Base-by-base conservation (phyloP, 2,888 invertebrate species). In the Actias luna region DNA sequence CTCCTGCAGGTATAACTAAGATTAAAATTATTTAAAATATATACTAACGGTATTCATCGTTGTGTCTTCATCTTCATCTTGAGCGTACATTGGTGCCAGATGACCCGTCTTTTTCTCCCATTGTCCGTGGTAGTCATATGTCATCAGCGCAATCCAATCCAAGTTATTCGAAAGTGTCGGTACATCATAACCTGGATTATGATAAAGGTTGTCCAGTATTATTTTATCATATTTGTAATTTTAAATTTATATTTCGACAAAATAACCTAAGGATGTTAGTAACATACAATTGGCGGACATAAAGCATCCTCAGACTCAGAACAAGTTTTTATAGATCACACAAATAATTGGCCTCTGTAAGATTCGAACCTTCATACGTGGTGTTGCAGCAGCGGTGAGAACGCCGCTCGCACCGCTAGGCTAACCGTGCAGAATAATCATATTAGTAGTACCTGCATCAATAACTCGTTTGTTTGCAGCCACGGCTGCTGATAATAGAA, bases 51-150 rank as follows among this genome's bases (percentile, higher is more conserved):
- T 95, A 86, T 98, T 98, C 79, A 97, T 96, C 10, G 95, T 95
- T 59, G 93, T 93, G 70, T 96, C 96, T 65, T 94, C 93, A 78
- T 96, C 96, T 33, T 95, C 95, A 0, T 96, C 96, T 78, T 96
- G 95, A 2, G 92, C 92, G 71, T 97, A 98, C 94, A 98, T 96
- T 1, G 98, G 98, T 0, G 98, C 96, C 3, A 98, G 95, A 79
- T 98, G 98, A 0, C 98, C 98, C 0, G 98, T 98, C 71, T 95
- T 95, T 83, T 97, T 97, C 77, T 98, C 98, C 97, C 97, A 98
- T 77, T 97, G 97, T 0, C 98, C 98, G 74, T 98, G 97, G 78
- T 96, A 98, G 78, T 98, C 98, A 78, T 98, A 98, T 0, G 97
- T 94, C 98, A 98, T 98, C 0, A 98, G 95, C 0, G 97, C 95